A percentile compares a stretch with the other conserved stretches of the same genome.
Conservation (phyloP, 2,797 vertebrate genomes). For the Helostoma temminkii region DNA sequence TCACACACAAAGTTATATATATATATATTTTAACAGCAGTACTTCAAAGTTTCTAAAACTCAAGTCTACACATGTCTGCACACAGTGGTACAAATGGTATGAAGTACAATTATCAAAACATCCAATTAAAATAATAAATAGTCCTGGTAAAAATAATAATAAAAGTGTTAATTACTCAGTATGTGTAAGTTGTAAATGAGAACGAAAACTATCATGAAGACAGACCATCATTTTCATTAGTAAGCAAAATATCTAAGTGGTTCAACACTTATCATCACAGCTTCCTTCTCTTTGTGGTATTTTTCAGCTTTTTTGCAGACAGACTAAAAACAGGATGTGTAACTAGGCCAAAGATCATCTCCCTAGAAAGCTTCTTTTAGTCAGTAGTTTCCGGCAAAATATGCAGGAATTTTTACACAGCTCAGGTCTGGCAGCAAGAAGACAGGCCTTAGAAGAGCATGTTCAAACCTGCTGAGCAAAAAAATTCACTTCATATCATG, state of each 20-base stretch:
- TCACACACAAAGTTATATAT: background rate
- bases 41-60: background rate
- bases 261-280: background rate
- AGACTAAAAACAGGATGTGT: constrained; percentile 17
- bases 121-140: constrained; percentile 26
- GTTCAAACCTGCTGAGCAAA: constrained; percentile 10
- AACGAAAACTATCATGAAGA: constrained; percentile 16
- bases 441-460: background rate
- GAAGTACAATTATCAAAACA: constrained; percentile 1
- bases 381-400: constrained; percentile 1
- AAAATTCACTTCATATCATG: background rate
- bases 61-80: background rate
- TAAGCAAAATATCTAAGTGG: constrained; percentile 11
- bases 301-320: background rate
- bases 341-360: background rate
- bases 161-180: too few species aligned
- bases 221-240: constrained; percentile 11
- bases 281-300: constrained; percentile 1
- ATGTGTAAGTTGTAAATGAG: constrained; percentile 4
- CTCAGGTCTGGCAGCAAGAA: background rate
- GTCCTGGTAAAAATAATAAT: too few species aligned
- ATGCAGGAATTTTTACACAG: background rate
- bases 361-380: background rate
- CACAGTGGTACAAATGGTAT: background rate
- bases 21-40: background rate